These are phyloP conservation scores for Dicerorhinus sumatrensis DNA, from an alignment of 2,113 vertebrate genomes.

Conservation along the genomic window DNA sequence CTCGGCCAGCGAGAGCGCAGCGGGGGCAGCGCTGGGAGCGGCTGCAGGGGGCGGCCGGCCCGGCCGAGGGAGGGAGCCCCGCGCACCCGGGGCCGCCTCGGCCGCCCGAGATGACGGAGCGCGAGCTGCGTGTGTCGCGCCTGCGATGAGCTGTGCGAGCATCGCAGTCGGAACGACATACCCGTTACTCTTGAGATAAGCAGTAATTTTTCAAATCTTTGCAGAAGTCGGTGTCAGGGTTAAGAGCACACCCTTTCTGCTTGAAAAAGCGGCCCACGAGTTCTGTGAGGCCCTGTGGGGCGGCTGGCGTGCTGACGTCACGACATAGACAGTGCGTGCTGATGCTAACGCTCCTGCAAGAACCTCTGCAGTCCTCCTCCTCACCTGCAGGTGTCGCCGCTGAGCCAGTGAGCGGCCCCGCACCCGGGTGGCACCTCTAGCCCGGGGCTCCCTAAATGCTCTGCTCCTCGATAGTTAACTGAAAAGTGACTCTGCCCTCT, in stretches of 20 bases:
- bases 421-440: background rate
- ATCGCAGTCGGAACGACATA: background rate
- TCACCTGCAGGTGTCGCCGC: conserved; percentile 74
- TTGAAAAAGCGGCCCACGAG: background rate
- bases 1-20: background rate
- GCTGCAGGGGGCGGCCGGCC: background rate
- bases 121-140: background rate
- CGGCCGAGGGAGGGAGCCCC: background rate
- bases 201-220: background rate
- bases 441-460: background rate
- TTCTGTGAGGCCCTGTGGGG: background rate
- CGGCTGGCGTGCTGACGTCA: background rate
- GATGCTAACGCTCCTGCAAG: rapidly evolving
- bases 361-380: background rate
- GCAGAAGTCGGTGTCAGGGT: background rate
- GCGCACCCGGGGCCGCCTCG: background rate
- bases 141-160: background rate
- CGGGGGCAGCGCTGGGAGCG: background rate
- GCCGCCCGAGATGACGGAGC: background rate
- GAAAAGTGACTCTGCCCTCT: background rate
- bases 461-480: background rate
- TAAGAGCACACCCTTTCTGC: background rate
- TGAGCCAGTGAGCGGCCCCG: background rate
- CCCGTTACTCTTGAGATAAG: conserved; percentile 9
- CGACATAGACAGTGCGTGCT: rapidly evolving